phyloP scores from a whole-genome alignment of 2,797 vertebrate species.

The Moxostoma hubbsi region DNA sequence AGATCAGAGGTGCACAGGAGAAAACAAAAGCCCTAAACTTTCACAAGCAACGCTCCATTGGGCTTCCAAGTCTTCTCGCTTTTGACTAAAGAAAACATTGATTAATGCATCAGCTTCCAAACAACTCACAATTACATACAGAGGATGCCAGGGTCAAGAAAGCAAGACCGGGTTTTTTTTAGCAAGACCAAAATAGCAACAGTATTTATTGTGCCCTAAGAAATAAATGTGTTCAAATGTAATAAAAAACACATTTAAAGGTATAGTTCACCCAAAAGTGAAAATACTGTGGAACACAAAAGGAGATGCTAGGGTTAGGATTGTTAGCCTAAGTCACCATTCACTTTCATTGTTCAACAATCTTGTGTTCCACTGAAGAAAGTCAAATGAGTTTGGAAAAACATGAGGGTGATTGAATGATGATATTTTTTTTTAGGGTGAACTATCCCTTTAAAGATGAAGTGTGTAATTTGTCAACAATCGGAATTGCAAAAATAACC shows the following conservation, averaged over 20 bases:
- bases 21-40: constrained; percentile 51
- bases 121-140: constrained; percentile 11
- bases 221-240: constrained; percentile 31
- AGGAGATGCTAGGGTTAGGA: too few species aligned
- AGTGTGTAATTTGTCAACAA: too few species aligned
- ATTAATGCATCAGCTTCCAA: constrained; percentile 46
- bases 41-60: constrained; percentile 48
- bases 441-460: too few species aligned
- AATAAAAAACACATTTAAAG: not conserved
- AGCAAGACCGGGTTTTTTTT: not conserved
- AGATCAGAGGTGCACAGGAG: constrained; percentile 49
- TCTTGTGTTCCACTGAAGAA: too few species aligned
- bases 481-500: too few species aligned
- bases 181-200: constrained; percentile 33
- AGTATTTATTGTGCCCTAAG: constrained; percentile 45
- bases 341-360: too few species aligned
- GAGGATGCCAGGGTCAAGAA: not conserved
- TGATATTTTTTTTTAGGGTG: too few species aligned
- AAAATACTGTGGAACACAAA: too few species aligned
- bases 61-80: constrained; percentile 27
- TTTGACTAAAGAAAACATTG: not conserved
- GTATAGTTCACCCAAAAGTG: too few species aligned
- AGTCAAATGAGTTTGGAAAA: too few species aligned
- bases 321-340: too few species aligned
- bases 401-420: too few species aligned